phyloP scores from a whole-genome alignment of 2,797 vertebrate species.

The Pseudomugil gertrudae region DNA sequence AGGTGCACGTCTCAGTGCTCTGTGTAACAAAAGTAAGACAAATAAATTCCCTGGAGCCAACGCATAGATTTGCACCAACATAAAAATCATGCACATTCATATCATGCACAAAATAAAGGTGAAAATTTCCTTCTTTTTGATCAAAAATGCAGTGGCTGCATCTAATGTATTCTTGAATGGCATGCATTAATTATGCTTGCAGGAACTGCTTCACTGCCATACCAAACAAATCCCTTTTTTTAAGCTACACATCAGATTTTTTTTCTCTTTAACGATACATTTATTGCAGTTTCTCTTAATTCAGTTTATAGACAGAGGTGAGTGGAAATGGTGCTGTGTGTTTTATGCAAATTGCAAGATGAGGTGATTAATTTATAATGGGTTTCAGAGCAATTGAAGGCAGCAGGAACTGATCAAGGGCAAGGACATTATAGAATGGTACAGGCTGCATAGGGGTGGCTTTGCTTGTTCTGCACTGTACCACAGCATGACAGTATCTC shows the following conservation, averaged over 20 bases:
- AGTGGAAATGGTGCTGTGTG: slow-evolving; percentile 73
- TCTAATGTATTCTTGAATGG: slow-evolving; percentile 72
- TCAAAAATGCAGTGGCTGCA: slow-evolving; percentile 55
- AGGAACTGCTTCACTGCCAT: slow-evolving; percentile 69
- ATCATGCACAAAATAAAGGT: slow-evolving; percentile 17
- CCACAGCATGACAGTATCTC: slow-evolving; percentile 83
- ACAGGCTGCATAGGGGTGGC: slow-evolving; percentile 79
- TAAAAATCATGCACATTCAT: slow-evolving; percentile 11
- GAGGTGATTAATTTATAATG: slow-evolving; percentile 84
- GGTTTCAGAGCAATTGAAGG: slow-evolving; percentile 80
- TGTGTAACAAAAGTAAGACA: slow-evolving; percentile 45
- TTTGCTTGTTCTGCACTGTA: slow-evolving; percentile 81
- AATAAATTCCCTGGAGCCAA: slow-evolving; percentile 21
- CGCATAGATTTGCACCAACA: slow-evolving; percentile 36
- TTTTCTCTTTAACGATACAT: slow-evolving; percentile 74
- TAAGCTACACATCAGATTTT: slow-evolving; percentile 57
- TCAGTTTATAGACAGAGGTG: slow-evolving; percentile 77
- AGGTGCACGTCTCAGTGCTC: slow-evolving; percentile 46
- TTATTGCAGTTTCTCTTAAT: slow-evolving; percentile 79
- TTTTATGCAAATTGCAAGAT: slow-evolving; percentile 82
- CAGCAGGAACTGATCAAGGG: slow-evolving; percentile 82
- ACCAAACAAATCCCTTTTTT: slow-evolving; percentile 69
- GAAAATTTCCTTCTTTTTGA: slow-evolving; percentile 46
- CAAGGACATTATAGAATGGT: slow-evolving; percentile 80
- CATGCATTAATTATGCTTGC: slow-evolving; percentile 79